Evolutionary conservation across 1,140 invertebrate genomes (phyloP).

Genomic region (Radopholus similis): DNA sequence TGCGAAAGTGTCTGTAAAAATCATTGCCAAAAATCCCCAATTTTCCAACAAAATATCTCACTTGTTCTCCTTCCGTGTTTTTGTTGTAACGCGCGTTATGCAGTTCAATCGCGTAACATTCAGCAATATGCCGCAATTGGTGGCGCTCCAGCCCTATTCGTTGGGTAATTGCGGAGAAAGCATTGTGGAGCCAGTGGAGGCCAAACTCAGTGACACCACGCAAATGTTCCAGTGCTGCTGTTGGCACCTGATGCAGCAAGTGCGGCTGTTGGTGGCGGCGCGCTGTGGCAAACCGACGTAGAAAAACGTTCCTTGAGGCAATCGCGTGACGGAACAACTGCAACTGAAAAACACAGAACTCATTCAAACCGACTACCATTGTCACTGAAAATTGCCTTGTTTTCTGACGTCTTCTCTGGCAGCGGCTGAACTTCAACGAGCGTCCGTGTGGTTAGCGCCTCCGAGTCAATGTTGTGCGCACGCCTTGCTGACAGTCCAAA

Average conservation of each 20-base stretch:
- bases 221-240: slow-evolving; percentile 25
- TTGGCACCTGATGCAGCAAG: slow-evolving; percentile 28
- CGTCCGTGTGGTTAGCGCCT: slow-evolving; percentile 13
- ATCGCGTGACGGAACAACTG: slow-evolving; percentile 27
- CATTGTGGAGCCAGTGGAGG: slow-evolving; percentile 36
- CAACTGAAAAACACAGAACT: neutral
- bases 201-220: slow-evolving; percentile 39
- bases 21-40: neutral
- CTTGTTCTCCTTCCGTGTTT: neutral
- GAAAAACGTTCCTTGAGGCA: slow-evolving; percentile 37
- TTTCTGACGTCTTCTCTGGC: neutral
- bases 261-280: slow-evolving; percentile 18
- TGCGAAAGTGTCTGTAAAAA: neutral
- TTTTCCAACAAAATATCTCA: neutral
- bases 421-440: slow-evolving; percentile 18
- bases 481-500: slow-evolving; percentile 26
- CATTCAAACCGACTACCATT: too few species aligned
- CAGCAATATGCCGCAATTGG: neutral
- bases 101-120: neutral
- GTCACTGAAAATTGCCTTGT: too few species aligned
- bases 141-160: neutral
- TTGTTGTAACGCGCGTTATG: neutral
- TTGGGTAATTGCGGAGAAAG: neutral
- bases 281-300: slow-evolving; percentile 21
- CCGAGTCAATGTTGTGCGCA: slow-evolving; percentile 29